phyloP scores from a whole-genome alignment of 2,888 invertebrate species.

The Bedellia somnulentella region DNA sequence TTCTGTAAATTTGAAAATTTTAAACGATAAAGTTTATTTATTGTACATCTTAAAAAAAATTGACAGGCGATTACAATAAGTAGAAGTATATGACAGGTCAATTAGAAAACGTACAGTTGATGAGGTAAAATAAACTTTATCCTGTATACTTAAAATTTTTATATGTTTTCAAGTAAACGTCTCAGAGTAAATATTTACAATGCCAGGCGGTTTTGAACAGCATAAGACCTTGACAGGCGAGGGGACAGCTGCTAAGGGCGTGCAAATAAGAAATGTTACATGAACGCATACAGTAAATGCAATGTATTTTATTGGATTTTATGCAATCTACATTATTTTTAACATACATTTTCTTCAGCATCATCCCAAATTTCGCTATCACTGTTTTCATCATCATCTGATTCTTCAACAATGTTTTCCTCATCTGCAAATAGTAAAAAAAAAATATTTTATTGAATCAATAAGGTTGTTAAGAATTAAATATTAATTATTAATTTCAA shows the following conservation, averaged over 20 bases:
- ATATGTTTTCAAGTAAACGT: constrained; percentile 1
- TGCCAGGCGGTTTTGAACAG: constrained; percentile 2
- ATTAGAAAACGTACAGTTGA: constrained; percentile 1
- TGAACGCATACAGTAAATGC: background rate
- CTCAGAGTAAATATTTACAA: constrained; percentile 1
- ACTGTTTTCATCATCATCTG: background rate
- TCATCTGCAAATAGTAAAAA: background rate
- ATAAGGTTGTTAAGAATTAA: background rate
- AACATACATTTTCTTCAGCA: background rate
- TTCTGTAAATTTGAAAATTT: constrained; percentile 2
- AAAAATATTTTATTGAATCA: background rate
- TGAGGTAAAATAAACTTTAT: constrained; percentile 1
- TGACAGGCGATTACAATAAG: background rate
- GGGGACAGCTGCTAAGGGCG: background rate
- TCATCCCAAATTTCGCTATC: background rate
- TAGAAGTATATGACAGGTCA: background rate
- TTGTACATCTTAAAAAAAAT: constrained; percentile 1
- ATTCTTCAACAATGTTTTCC: background rate
- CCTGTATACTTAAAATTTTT: constrained; percentile 1
- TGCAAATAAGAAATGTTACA: background rate
- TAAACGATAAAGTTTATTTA: constrained; percentile 1
- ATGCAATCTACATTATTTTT: background rate
- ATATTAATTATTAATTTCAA: constrained; percentile 1
- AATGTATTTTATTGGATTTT: background rate
- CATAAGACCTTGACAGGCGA: constrained; percentile 1